Base-by-base conservation (phyloP, 2,113 vertebrate species). In the Pheucticus melanocephalus region DNA sequence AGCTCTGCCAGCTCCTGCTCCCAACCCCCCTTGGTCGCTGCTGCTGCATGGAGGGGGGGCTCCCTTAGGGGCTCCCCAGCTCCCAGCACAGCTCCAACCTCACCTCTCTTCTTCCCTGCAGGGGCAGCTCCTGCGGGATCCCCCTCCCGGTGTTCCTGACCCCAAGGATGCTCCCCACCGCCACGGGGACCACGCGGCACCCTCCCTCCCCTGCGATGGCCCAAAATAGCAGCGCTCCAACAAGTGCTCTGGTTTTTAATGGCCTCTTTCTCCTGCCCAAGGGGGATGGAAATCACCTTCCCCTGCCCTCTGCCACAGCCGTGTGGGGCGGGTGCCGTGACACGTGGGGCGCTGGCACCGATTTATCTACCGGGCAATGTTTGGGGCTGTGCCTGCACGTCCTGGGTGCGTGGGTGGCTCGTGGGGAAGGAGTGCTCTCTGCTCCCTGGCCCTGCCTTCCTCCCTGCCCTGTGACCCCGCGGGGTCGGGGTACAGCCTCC, bases 181-280 rank as follows among this genome's bases (percentile, higher is more conserved):
- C 53, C 35, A 0, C 0, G 40, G 82, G 91, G 84, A 53, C 69
- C 25, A 1, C 10, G 22, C 5, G 0, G 53, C 23, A 3, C 39
- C 44, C 57, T 69, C 90, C 73, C 73, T 77, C 68, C 35, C 50
- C 50, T 39, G 15, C 9, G 0, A 1, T 0, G 3, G 87, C 95
- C 82, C 66, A 16, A 96, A 97, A 97, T 97, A 96, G 96, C 90
- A 48, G 61, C 18, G 1, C 68, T 90, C 85, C 42, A 80, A 90
- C 92, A 94, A 95, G 92, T 93, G 96, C 63, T 97, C 90, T 92
- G 88, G 63, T 94, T 95, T 92, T 94, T 91, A 92, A 95, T 86
- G 91, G 79, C 82, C 94, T 76, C 45, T 85, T 96, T 94, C 86
- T 90, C 28, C 65, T 40, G 56, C 73, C 28, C 9, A 18, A 24